Evolutionary conservation across 2,888 invertebrate species (phyloP).

Genomic region (Caenorhabditis sinica): DNA sequence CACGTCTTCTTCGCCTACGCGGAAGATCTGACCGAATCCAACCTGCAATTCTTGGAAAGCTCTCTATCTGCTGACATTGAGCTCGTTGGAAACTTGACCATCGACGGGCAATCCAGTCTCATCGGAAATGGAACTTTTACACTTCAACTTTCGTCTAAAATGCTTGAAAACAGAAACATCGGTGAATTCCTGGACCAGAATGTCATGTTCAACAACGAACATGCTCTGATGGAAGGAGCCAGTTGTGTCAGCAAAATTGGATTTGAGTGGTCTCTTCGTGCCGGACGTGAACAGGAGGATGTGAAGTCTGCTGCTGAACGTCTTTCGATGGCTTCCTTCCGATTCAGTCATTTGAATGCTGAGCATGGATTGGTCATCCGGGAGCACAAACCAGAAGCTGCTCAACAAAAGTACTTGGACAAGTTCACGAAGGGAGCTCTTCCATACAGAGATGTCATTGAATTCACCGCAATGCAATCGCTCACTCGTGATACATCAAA

Average conservation of each 20-base stretch:
- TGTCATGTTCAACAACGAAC: slow-evolving; percentile 73
- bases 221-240: slow-evolving; percentile 66
- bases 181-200: slow-evolving; percentile 70
- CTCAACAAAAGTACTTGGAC: slow-evolving; percentile 59
- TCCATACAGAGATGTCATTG: slow-evolving; percentile 68
- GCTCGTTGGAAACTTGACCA: slow-evolving; percentile 67
- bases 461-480: slow-evolving; percentile 64
- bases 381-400: slow-evolving; percentile 57
- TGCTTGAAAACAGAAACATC: slow-evolving; percentile 59
- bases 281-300: slow-evolving; percentile 70
- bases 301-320: slow-evolving; percentile 64
- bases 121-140: slow-evolving; percentile 58
- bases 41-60: slow-evolving; percentile 65
- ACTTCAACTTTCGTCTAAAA: slow-evolving; percentile 42
- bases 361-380: slow-evolving; percentile 67
- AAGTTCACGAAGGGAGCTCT: slow-evolving; percentile 67
- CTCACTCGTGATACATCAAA: slow-evolving; percentile 69
- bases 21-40: slow-evolving; percentile 67
- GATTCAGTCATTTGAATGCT: slow-evolving; percentile 67
- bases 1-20: slow-evolving; percentile 69
- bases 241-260: slow-evolving; percentile 60
- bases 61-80: slow-evolving; percentile 70
- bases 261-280: slow-evolving; percentile 72
- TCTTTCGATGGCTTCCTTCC: slow-evolving; percentile 63
- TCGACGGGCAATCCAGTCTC: slow-evolving; percentile 63